Base-by-base conservation (phyloP, 2,113 vertebrate genomes). In the Capricornis sumatraensis region DNA sequence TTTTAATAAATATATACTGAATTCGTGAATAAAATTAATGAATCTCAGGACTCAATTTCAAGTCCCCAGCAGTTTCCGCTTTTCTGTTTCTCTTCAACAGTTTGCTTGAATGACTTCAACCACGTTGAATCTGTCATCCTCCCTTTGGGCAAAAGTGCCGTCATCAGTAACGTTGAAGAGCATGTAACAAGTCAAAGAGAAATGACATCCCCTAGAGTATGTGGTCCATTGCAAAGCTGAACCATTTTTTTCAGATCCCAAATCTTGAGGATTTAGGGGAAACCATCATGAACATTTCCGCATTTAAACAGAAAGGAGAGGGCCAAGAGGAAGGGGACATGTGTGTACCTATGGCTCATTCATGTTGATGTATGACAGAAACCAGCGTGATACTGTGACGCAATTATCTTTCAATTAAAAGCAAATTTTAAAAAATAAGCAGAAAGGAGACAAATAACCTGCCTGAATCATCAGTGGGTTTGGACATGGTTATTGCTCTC, bases 11-110 rank as follows among this genome's bases (percentile, higher is more conserved):
- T 67, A 91, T 17, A 87, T 50, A 55, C 1, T 85, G 64, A 97
- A 84, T 84, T 89, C 58, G 88, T 86, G 83, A 95, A 67, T 91
- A 95, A 96, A 87, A 78, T 40, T 40, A 33, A 86, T 89, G 43
- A 86, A 60, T 71, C 33, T 52, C 45, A 86, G 30, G 78, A 92
- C 81, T 84, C 45, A 25, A 74, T 79, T 95, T 96, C 89, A 89
- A 76, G 86, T 71, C 55, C 33, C 78, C 94, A 52, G 60, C 33
- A 86, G 78, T 84, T 95, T 67, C 71, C 60, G 78, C 64, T 94
- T 97, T 67, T 84, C 1, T 47, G 57, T 78, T 78, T 97, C 60
- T 96, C 91, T 94, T 78, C 23, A 62, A 50, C 40, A 84, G 40
- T 82, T 88, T 93, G 89, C 50, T 76, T 81, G 40, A 86, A 86